A percentile compares a stretch with the other conserved stretches of the same genome.
Conservation (phyloP, 1,140 invertebrate genomes). For the Euschistus heros region DNA sequence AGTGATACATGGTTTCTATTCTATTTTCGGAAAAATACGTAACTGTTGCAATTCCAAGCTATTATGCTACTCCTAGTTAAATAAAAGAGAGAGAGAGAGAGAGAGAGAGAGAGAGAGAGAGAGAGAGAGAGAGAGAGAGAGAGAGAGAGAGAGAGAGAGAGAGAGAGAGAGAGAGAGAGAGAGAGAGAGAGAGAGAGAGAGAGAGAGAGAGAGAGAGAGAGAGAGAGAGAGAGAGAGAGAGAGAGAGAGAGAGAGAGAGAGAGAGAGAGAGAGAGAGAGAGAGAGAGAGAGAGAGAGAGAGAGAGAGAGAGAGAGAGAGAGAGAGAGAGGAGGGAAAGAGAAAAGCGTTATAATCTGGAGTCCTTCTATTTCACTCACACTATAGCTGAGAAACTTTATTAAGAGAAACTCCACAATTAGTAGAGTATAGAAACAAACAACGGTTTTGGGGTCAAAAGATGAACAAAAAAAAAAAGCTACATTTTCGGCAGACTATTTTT, state of each 20-base stretch:
- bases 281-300: slow-evolving; percentile 11
- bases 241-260: slow-evolving; percentile 14
- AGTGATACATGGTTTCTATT: too few relatives aligned
- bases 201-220: slow-evolving; percentile 12
- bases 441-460: too few relatives aligned
- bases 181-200: slow-evolving; percentile 14
- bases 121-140: slow-evolving; percentile 11
- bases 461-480: too few relatives aligned
- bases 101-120: slow-evolving; percentile 11
- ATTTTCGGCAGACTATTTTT: too few relatives aligned
- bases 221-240: slow-evolving; percentile 14
- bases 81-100: slow-evolving; percentile 12
- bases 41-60: too few relatives aligned
- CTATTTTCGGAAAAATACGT: too few relatives aligned
- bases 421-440: too few relatives aligned
- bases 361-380: neutral
- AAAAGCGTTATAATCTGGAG: neutral
- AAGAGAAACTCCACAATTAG: too few relatives aligned
- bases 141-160: slow-evolving; percentile 14
- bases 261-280: slow-evolving; percentile 14
- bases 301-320: neutral
- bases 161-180: slow-evolving; percentile 14
- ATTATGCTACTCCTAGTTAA: too few relatives aligned
- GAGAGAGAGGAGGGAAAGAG: neutral
- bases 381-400: neutral